Evolutionary conservation across 30 jellyfish, hydroid and myxozoan genomes (phyloP).

Genomic region (Cassiopea andromeda): DNA sequence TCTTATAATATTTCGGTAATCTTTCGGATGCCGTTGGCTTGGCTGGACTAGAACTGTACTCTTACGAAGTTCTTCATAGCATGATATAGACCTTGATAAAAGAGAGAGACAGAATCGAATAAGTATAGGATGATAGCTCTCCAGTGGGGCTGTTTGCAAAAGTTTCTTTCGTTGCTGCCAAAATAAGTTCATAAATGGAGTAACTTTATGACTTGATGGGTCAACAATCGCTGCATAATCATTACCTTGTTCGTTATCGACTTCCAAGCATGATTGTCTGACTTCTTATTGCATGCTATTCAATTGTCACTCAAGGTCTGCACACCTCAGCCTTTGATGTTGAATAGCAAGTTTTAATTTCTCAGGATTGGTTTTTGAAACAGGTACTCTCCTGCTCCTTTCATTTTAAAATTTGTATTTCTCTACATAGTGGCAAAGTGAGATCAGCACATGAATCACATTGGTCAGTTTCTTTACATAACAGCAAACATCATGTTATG

Average conservation of each 20-base stretch:
- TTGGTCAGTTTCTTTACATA: no score
- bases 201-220: constrained; percentile 16
- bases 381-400: no score
- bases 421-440: no score
- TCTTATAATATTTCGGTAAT: constrained; percentile 53
- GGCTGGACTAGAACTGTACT: constrained; percentile 66
- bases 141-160: constrained; percentile 48
- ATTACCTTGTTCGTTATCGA: constrained; percentile 36
- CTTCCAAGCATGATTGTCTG: constrained; percentile 10
- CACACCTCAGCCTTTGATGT: constrained; percentile 64
- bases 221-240: constrained; percentile 46
- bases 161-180: constrained; percentile 77
- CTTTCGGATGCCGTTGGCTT: constrained; percentile 72
- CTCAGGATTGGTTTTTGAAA: constrained; percentile 61
- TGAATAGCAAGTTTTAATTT: constrained; percentile 58
- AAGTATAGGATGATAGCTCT: constrained; percentile 81
- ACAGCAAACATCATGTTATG: no score
- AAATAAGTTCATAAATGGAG: constrained; percentile 81
- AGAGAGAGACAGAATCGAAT: constrained; percentile 73
- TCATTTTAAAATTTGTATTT: no score
- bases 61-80: constrained; percentile 70
- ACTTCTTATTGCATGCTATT: constrained; percentile 40
- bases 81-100: constrained; percentile 68
- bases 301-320: constrained; percentile 44
- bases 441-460: no score